Evolutionary conservation across 2,797 vertebrate species (phyloP), one percentile per base, ranked within the genome.

Genomic region (Pteronotus mesoamericanus): DNA sequence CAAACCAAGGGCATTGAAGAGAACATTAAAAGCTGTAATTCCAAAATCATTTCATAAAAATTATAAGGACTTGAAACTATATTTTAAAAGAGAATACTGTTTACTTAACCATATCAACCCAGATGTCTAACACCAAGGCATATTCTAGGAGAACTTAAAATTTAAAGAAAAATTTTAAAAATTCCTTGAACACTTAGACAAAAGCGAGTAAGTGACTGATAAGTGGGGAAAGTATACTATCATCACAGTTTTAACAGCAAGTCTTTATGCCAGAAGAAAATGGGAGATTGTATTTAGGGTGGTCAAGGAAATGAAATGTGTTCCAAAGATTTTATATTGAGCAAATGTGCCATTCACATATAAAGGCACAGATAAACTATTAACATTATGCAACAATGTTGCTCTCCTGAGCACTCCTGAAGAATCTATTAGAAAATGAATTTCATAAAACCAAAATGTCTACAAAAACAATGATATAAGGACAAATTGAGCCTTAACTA

Each of bases 111-210:
- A 46, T 66, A 92, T 69, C 22, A 85, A 68, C 34, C 32, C 37
- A 55, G 4, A 53, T 74, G 64, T 72, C 39, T 42, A 84, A 85
- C 32, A 79, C 7, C 44, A 91, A 48, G 46, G 51, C 37, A 53
- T 88, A n/a, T 24, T 75, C 51, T 90, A 87, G n/a, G 86, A 82
- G 71, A 95, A 83, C 34, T 75, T 64, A 77, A n/a, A 93, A 11
- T 55, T 64, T 32, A 61, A 68, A 82, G 34, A 51, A 59, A 48
- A 46, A n/a, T 9, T 9, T 26, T 32, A 39, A 39, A 86, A 39
- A 12, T 78, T 83, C 11, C 34, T 39, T 61, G 9, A 44, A 64
- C 24, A 48, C n/a, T 44, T 92, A 80, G 72, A 79, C 29, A 86
- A 86, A 66, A 85, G 29, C 10, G 86, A 87, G 14, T 68, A 90